Evolutionary conservation across 1,140 invertebrate species (phyloP).

Genomic region (Leucophenga varia): DNA sequence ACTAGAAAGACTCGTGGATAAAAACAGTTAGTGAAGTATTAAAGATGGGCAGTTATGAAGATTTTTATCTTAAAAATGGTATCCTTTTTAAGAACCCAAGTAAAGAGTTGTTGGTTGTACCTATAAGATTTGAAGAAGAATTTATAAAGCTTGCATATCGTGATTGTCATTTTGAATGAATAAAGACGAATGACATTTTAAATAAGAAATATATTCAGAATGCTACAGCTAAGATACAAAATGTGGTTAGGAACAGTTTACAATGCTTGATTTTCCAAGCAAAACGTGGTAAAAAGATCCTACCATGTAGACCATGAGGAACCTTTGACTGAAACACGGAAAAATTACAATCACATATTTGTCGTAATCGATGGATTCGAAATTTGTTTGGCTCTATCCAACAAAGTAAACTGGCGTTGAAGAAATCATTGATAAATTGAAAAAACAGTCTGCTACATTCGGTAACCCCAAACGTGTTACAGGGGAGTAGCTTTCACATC

Average conservation of each 20-base stretch:
- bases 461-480: slow-evolving; percentile 37
- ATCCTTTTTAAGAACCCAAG: background rate
- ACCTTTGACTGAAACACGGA: slow-evolving; percentile 40
- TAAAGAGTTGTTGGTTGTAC: slow-evolving; percentile 18
- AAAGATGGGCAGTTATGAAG: background rate
- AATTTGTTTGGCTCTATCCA: slow-evolving; percentile 54
- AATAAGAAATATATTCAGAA: slow-evolving; percentile 38
- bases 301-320: slow-evolving; percentile 24
- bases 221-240: slow-evolving; percentile 28
- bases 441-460: slow-evolving; percentile 11
- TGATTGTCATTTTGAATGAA: slow-evolving; percentile 12
- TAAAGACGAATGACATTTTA: slow-evolving; percentile 21
- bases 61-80: background rate
- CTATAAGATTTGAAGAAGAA: slow-evolving; percentile 17
- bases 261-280: slow-evolving; percentile 27
- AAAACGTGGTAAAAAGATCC: slow-evolving; percentile 51
- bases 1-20: background rate
- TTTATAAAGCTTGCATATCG: slow-evolving; percentile 14
- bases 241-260: slow-evolving; percentile 36
- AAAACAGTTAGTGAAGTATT: background rate
- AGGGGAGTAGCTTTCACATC: slow-evolving; percentile 27
- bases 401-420: too few relatives aligned
- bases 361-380: slow-evolving; percentile 43
- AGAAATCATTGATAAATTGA: slow-evolving; percentile 4
- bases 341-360: slow-evolving; percentile 49